These are phyloP conservation scores for Celastrina argiolus DNA, from an alignment of 2,888 invertebrate genomes.

Conservation along the genomic window DNA sequence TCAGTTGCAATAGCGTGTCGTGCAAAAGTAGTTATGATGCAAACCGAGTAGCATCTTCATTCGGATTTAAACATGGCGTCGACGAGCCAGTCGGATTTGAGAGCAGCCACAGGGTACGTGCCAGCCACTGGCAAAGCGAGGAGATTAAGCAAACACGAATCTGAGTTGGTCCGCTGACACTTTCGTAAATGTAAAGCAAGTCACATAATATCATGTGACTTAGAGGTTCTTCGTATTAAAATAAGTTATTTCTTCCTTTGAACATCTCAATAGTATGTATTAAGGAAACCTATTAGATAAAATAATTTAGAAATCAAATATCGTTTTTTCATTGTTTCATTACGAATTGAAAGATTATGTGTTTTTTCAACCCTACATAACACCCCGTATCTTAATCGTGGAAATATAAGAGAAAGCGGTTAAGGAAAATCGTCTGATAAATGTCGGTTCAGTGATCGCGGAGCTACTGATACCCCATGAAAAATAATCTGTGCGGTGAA, in stretches of 20 bases:
- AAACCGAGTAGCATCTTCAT: constrained; percentile 54
- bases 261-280: background rate
- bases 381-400: constrained; percentile 15
- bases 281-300: background rate
- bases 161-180: constrained; percentile 44
- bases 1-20: constrained; percentile 62
- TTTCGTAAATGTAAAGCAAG: constrained; percentile 25
- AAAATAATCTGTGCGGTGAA: constrained; percentile 53
- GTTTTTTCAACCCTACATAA: constrained; percentile 5
- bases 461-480: constrained; percentile 51
- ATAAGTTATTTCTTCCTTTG: background rate
- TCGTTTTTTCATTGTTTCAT: background rate
- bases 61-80: constrained; percentile 36
- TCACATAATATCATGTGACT: background rate
- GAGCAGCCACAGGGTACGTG: constrained; percentile 41
- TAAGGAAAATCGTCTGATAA: constrained; percentile 33
- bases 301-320: background rate
- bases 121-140: constrained; percentile 39
- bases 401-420: constrained; percentile 21
- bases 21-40: constrained; percentile 60
- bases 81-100: constrained; percentile 49
- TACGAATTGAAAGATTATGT: background rate
- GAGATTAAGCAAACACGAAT: constrained; percentile 60
- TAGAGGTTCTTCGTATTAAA: background rate
- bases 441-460: constrained; percentile 47